Evolutionary conservation across 2,888 invertebrate species (phyloP).

Genomic region (Dicranocentrus wangi): DNA sequence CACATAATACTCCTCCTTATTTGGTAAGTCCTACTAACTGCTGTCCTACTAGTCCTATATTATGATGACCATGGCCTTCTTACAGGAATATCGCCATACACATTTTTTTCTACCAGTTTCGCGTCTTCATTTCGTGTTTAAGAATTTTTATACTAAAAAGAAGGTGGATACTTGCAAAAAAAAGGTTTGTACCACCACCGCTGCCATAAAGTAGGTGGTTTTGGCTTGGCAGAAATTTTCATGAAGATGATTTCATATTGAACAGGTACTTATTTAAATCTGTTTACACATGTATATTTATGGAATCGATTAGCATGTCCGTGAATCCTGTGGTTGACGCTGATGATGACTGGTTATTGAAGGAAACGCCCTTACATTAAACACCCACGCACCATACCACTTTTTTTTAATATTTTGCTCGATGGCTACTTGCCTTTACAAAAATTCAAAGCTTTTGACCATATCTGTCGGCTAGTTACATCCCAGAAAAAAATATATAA

Average conservation of each 20-base stretch:
- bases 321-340: conserved; percentile 37
- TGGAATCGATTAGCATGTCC: conserved; percentile 64
- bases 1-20: too few relatives aligned
- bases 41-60: background rate
- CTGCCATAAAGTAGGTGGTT: conserved; percentile 31
- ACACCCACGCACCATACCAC: conserved; percentile 52
- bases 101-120: conserved; percentile 10
- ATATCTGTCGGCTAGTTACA: too few relatives aligned
- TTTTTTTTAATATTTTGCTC: conserved; percentile 29
- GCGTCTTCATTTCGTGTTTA: conserved; percentile 1
- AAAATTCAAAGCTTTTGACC: background rate
- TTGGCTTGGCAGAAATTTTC: conserved; percentile 7
- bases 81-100: conserved; percentile 27
- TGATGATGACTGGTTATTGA: conserved; percentile 44
- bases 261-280: conserved; percentile 15
- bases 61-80: conserved; percentile 64
- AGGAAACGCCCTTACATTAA: conserved; percentile 66
- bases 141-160: background rate
- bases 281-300: conserved; percentile 19
- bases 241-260: conserved; percentile 44
- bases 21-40: conserved; percentile 14
- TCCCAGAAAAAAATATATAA: background rate
- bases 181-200: background rate
- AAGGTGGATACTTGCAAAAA: background rate
- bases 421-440: background rate